Evolutionary conservation across 1,140 invertebrate species (phyloP), one percentile per base, ranked within the genome.

Genomic region (Penaeus indicus): DNA sequence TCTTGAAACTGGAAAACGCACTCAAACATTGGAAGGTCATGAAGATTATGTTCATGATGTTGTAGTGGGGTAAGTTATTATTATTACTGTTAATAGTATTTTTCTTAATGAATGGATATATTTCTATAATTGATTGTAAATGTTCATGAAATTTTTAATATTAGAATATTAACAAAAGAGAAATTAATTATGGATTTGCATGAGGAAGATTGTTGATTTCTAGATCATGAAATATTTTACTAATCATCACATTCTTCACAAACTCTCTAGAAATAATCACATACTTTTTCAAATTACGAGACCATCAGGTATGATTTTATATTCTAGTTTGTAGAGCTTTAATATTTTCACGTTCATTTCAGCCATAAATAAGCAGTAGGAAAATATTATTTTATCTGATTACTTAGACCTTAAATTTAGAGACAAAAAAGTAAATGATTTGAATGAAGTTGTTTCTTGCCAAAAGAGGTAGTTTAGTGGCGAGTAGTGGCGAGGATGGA

Each of bases 41-140:
- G 89, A 91, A 63, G 88, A 91, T 78, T 90, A 91, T 82, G 88
- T 91, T n/a, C 90, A 91, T 63, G 82, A 91, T 80, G 88, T 91
- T 27, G 88, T 89, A 78, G 78, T 86, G 18, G 87, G 83, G 89
- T 90, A 62, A 79, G 38, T 19, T 69, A 3, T 63, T 10, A 38
- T 84, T 84, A 16, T 47, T 82, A 1, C n/a, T 63, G 38, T 82
- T 27, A 60, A 10, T 18, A 60, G 47, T 61, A 62, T 8, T n/a
- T 60, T 54, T n/a, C 10, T 7, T 80, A 80, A 54, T 1, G 7
- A n/a, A 13, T 54, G 11, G 16, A 54, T 16, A 54, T 54, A 13
- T 54, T 54, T 54, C 16, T 54, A 54, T 54, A 54, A 54, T 54
- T 54, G 54, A 54, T 13, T 54, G 54, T 54, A 54, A 54, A 54